A percentile compares a stretch with the other conserved stretches of the same genome.
Conservation (phyloP, 2,797 vertebrate genomes). For the Helostoma temminkii region DNA sequence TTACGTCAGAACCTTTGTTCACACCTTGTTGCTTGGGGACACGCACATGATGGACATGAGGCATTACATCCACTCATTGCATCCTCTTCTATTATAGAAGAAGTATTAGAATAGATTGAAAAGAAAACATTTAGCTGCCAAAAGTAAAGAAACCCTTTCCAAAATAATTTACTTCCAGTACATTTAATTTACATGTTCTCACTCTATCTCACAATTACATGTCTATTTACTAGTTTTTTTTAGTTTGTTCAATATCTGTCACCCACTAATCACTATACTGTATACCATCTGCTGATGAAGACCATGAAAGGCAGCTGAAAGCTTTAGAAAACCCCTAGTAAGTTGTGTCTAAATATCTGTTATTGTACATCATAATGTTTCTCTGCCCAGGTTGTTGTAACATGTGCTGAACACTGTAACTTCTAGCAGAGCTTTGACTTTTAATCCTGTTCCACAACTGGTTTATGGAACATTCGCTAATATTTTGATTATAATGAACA, state of each 20-base stretch:
- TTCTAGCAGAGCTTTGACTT: neutral
- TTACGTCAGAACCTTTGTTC: too few relatives aligned
- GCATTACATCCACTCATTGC: too few relatives aligned
- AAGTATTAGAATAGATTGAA: too few relatives aligned
- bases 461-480: slow-evolving; percentile 17
- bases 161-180: too few relatives aligned
- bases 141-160: too few relatives aligned
- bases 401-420: neutral
- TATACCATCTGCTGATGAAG: neutral
- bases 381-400: neutral
- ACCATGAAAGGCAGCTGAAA: neutral
- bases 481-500: slow-evolving; percentile 25
- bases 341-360: too few relatives aligned
- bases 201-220: too few relatives aligned
- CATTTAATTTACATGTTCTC: too few relatives aligned
- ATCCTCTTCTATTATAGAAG: too few relatives aligned
- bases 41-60: too few relatives aligned
- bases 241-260: neutral
- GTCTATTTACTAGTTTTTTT: neutral
- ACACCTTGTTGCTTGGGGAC: too few relatives aligned
- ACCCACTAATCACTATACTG: neutral
- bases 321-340: neutral
- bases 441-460: slow-evolving; percentile 8
- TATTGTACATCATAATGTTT: neutral
- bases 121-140: too few relatives aligned